Conservation (phyloP, 2,888 invertebrate species). For the Endotricha flammealis region DNA sequence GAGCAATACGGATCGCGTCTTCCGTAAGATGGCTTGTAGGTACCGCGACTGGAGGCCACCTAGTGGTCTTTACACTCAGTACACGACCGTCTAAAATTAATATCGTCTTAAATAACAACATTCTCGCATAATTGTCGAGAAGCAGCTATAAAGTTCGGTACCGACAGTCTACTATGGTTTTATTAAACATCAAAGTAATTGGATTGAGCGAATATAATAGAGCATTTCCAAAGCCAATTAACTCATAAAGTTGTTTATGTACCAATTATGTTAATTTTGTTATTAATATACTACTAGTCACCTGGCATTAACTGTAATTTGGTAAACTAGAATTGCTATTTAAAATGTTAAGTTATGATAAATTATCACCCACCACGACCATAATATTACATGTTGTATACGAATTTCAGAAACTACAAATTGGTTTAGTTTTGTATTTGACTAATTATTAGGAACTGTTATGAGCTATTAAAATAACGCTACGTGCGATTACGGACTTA, state of each 20-base stretch:
- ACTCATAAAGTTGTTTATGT: background rate
- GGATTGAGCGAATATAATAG: slow-evolving; percentile 10
- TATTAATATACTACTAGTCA: no score
- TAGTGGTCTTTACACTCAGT: slow-evolving; percentile 53
- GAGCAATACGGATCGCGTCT: slow-evolving; percentile 22
- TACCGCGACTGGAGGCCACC: slow-evolving; percentile 50
- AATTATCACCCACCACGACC: no score
- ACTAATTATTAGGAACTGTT: no score
- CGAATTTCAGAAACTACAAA: no score
- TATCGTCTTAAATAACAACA: slow-evolving; percentile 31
- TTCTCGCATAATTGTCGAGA: slow-evolving; percentile 31
- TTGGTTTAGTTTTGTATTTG: no score
- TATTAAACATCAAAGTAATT: background rate
- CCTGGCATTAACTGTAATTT: no score
- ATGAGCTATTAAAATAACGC: no score
- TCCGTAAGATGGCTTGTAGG: slow-evolving; percentile 47
- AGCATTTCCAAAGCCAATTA: slow-evolving; percentile 21
- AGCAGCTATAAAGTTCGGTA: slow-evolving; percentile 10
- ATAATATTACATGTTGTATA: no score
- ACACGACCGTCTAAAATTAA: slow-evolving; percentile 24
- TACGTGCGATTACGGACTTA: no score
- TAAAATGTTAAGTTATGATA: no score
- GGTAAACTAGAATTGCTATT: no score
- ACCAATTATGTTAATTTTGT: slow-evolving; percentile 22
- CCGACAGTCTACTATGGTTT: background rate